Percentiles rank a stretch among this genome's conserved stretches.
These are phyloP conservation scores for Epirrita christyi DNA, from an alignment of 2,888 invertebrate species.

Conservation along the genomic window DNA sequence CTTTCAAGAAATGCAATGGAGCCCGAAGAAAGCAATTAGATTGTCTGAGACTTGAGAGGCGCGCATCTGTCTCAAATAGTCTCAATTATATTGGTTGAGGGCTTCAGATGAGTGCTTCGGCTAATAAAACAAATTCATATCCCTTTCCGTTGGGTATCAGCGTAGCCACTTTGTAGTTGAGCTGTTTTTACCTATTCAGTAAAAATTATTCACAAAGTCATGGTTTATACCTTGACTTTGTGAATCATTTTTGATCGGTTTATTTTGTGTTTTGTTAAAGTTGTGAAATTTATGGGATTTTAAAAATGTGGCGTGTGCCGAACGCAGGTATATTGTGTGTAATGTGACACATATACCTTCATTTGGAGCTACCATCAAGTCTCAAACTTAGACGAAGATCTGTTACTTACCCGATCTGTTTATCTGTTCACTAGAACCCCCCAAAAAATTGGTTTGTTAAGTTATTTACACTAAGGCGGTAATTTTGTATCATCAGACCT, in stretches of 20 bases:
- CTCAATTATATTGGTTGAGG: slow-evolving; percentile 28
- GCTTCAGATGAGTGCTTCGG: slow-evolving; percentile 23
- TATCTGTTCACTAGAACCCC: too few species aligned
- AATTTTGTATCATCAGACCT: too few species aligned
- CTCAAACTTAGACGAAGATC: too few species aligned
- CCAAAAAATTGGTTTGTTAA: too few species aligned
- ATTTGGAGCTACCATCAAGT: too few species aligned
- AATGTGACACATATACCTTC: too few species aligned
- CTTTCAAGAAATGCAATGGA: slow-evolving; percentile 22
- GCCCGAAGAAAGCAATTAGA: slow-evolving; percentile 35
- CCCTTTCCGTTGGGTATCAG: slow-evolving; percentile 26
- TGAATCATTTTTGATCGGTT: not conserved
- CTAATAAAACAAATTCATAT: slow-evolving; percentile 21
- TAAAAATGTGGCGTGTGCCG: too few species aligned
- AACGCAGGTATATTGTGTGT: too few species aligned
- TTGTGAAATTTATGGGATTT: too few species aligned
- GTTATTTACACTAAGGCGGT: too few species aligned
- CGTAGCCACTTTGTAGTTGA: not conserved
- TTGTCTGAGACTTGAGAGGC: slow-evolving; percentile 13
- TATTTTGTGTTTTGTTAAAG: too few species aligned
- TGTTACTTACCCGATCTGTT: too few species aligned
- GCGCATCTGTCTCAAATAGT: slow-evolving; percentile 23
- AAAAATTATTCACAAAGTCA: not conserved
- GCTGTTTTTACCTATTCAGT: not conserved
- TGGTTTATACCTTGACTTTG: not conserved